A percentile compares a stretch with the other conserved stretches of the same genome.
phyloP scores from a whole-genome alignment of 2,797 vertebrate species.

The Pelochelys cantorii region DNA sequence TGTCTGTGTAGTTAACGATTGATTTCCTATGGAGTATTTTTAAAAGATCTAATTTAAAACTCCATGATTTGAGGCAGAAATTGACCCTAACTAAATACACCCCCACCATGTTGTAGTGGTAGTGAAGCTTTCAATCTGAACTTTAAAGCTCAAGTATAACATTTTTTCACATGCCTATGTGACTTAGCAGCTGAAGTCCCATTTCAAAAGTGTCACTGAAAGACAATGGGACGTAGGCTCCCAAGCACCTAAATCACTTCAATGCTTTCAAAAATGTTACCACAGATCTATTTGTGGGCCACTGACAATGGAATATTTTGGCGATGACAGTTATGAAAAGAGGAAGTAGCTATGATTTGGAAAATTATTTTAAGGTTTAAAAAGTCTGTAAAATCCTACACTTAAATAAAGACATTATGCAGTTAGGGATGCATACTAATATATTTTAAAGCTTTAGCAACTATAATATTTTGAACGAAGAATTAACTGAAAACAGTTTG shows the following conservation, averaged over 20 bases:
- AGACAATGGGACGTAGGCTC: neutral
- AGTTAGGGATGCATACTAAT: neutral
- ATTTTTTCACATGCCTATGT: neutral
- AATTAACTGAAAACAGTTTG: neutral
- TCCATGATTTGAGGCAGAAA: neutral
- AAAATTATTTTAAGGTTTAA: neutral
- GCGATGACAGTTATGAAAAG: neutral
- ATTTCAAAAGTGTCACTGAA: rapidly evolving
- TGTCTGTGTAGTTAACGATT: neutral
- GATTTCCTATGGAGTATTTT: neutral
- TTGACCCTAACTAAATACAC: neutral
- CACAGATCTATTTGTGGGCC: neutral
- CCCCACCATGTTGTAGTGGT: neutral
- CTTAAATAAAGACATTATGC: neutral
- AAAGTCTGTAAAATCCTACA: neutral
- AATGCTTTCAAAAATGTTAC: neutral
- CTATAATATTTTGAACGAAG: neutral
- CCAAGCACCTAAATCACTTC: rapidly evolving
- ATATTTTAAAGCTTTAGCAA: neutral
- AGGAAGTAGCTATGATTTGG: neutral
- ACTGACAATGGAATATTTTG: neutral
- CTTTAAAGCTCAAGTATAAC: rapidly evolving
- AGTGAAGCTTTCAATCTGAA: neutral
- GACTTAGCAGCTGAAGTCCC: neutral
- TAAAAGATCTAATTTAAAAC: neutral